Base-by-base conservation (phyloP, 2,888 invertebrate species). In the Anoncus sp. region DNA sequence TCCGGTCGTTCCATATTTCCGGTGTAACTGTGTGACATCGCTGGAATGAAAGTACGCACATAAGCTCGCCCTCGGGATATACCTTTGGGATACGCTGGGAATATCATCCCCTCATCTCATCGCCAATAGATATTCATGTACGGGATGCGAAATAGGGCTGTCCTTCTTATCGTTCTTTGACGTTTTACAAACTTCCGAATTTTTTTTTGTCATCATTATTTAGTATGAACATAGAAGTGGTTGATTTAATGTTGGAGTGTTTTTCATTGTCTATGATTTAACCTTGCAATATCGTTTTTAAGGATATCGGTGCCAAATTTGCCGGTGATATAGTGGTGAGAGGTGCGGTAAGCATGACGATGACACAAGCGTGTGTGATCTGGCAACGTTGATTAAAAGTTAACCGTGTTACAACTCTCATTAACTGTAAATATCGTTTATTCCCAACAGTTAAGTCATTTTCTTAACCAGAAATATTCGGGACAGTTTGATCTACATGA, bases 1-100 rank as follows among this genome's bases (percentile, higher is more conserved):
- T 45, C 53, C 60, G 35, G 47, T 49, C 69, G 40, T 70, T 70
- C 27, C 60, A 40, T 57, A 75, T 65, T 65, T 65, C 35, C 16
- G 18, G 45, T 62, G 43, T 18, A 62, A 67, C 65, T 40, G 49
- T 49, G n/a, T n/a, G n/a, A n/a, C n/a, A 38, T 20, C 4, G 1
- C 35, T n/a, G 47, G 40, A 49, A 70, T 31, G 51, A 65, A 75
- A 63, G 51, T 43, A 63, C 63, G 31, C 7, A 35, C 63, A 40
- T 49, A 51, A 70, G 65, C 40, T 65, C 59, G 31, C 51, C 27
- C 18, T 9, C 14, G 31, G 40, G n/a, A 73, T 38, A 24, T 38
- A 24, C 57, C 35, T 24, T n/a, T 7, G 20, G 47, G 47, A 45
- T 47, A 62, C 47, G 16, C n/a, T 5, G 45, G 3, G 16, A 45